Evolutionary conservation across 1,140 invertebrate species (phyloP).

Genomic region (Glossosoma conforme): DNA sequence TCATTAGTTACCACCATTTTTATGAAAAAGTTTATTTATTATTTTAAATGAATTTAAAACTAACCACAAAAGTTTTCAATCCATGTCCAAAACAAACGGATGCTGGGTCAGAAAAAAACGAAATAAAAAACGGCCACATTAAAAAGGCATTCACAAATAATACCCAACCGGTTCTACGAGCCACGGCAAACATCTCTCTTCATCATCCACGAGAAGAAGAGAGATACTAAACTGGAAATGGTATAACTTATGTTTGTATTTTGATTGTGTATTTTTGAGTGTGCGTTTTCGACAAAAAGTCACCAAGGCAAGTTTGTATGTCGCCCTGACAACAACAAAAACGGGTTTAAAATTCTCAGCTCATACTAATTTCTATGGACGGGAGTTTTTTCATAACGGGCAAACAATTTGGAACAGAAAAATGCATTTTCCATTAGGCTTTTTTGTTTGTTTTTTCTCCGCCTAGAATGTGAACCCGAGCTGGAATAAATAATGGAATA

Average conservation of each 20-base stretch:
- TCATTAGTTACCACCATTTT: too few species aligned
- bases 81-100: constrained; percentile 16
- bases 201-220: too few species aligned
- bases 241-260: too few species aligned
- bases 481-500: too few species aligned
- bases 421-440: constrained; percentile 21
- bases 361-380: constrained; percentile 18
- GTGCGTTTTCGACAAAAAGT: constrained; percentile 8
- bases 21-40: too few species aligned
- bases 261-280: too few species aligned
- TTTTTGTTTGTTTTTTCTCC: background rate
- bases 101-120: constrained; percentile 17
- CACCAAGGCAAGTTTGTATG: constrained; percentile 12
- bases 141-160: too few species aligned
- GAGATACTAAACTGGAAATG: too few species aligned
- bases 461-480: too few species aligned
- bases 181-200: too few species aligned
- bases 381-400: constrained; percentile 9
- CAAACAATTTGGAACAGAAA: constrained; percentile 16
- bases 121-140: background rate
- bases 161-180: too few species aligned
- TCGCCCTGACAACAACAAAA: constrained; percentile 16
- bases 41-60: too few species aligned
- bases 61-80: constrained; percentile 1
- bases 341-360: constrained; percentile 22